Evolutionary conservation across 2,113 vertebrate species (phyloP).

Genomic region (Ochotona curzoniae): DNA sequence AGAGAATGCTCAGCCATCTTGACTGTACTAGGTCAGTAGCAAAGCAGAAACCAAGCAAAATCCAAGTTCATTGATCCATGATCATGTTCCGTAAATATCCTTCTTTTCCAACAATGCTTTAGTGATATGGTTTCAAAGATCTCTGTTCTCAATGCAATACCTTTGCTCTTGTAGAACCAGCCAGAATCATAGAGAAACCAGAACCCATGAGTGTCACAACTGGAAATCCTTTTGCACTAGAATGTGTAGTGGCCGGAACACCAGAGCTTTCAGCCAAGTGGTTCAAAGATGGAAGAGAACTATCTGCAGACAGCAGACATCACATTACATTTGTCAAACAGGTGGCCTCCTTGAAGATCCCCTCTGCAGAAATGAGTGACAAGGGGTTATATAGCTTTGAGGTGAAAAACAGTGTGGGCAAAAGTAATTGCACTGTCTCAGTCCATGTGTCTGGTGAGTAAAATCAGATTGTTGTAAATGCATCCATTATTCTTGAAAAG

Average conservation of each 20-base stretch:
- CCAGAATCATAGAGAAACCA: slow-evolving; percentile 94
- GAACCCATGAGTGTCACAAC: slow-evolving; percentile 96
- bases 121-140: background rate
- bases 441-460: slow-evolving; percentile 95
- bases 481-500: background rate
- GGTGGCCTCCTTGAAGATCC: slow-evolving; percentile 93
- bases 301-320: slow-evolving; percentile 93
- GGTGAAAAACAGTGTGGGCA: slow-evolving; percentile 96
- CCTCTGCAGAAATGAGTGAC: slow-evolving; percentile 92
- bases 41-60: background rate
- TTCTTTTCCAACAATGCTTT: background rate
- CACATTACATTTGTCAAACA: slow-evolving; percentile 94
- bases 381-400: slow-evolving; percentile 95
- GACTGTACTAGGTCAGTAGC: slow-evolving; percentile 95
- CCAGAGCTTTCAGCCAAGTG: slow-evolving; percentile 95
- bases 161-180: slow-evolving; percentile 93
- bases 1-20: slow-evolving; percentile 94
- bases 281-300: slow-evolving; percentile 95
- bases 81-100: background rate
- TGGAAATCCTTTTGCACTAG: slow-evolving; percentile 93
- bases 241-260: slow-evolving; percentile 94
- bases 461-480: slow-evolving; percentile 23
- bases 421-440: slow-evolving; percentile 94
- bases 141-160: slow-evolving; percentile 48
- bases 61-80: background rate